Conservation (phyloP, 2,113 vertebrate genomes). For the Hippocampus abdominalis region DNA sequence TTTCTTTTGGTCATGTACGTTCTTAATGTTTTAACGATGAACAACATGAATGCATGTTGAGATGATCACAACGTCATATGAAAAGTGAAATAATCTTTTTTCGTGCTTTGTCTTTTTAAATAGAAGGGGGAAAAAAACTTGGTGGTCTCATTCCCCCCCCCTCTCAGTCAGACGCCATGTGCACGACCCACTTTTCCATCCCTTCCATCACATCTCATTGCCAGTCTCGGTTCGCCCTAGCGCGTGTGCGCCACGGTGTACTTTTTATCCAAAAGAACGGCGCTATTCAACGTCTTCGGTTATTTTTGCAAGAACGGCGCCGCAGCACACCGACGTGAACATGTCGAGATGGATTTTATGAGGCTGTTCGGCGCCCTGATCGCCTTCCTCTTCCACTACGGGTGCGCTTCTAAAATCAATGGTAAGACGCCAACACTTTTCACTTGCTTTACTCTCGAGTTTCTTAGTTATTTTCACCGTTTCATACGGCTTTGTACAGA, state of each 20-base stretch:
- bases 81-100: not conserved
- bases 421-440: constrained; percentile 56
- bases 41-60: not conserved
- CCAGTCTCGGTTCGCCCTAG: not conserved
- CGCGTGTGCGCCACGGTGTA: constrained; percentile 7
- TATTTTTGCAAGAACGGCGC: not conserved
- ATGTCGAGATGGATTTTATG: constrained; percentile 76
- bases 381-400: constrained; percentile 64
- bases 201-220: not conserved
- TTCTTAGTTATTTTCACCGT: not conserved
- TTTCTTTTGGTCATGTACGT: too few relatives aligned
- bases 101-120: not conserved
- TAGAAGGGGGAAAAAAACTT: not conserved
- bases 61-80: not conserved
- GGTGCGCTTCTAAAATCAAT: constrained; percentile 58
- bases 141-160: constrained; percentile 8
- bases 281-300: not conserved
- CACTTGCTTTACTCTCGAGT: not conserved
- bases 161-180: constrained; percentile 35
- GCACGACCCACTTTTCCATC: constrained; percentile 42
- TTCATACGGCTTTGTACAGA: not conserved
- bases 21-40: not conserved
- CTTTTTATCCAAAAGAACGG: not conserved
- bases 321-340: constrained; percentile 37
- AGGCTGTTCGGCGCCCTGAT: constrained; percentile 68